Base-by-base conservation (phyloP, 2,797 vertebrate genomes). In the Gadopsis bispinosus region DNA sequence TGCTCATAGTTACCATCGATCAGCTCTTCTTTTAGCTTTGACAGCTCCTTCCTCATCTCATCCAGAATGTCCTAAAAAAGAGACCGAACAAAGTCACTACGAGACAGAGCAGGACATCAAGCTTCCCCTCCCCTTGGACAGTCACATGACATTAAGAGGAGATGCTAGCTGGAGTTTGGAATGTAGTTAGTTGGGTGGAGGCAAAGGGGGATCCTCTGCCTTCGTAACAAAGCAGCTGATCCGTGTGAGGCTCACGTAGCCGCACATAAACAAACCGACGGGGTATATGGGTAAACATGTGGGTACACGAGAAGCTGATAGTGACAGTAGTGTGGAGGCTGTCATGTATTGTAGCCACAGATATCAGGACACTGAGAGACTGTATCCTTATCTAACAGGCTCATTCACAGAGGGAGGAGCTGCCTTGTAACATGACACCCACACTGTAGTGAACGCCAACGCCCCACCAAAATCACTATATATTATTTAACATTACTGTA, bases 31-130 rank as follows among this genome's bases (percentile, higher is more conserved):
- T 99, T 99, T 93, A 99, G 96, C 93, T 99, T 99, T 0, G 96
- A 96, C 92, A 99, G 92, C 92, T 99, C 98, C 95, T 99, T 99
- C 76, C 97, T 97, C 98, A 99, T 99, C 95, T 99, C 98, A 74
- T 99, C 98, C 95, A 99, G 95, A 92, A 99, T 99, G 87, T 99
- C 98, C 98, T 99, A 58, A 45, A 91, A 71, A 45, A 41, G 0
- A 65, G 68, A 74, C 22, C 41, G 12, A 16, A 45, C 12, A 65
- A 20, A 43, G 51, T 75, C 43, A 87, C 17, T 33, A 26, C 33
- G 16, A 67, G n/a, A 37, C n/a, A 9, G 48, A 60, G 4, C 51
- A 3, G 17, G 17, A 4, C 41, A 53, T 54, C 37, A 12, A 61
- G 37, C 43, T 9, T 12, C 33, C n/a, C n/a, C 56, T 63, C 16